Base-by-base conservation (phyloP, 2,797 vertebrate genomes). In the Acropternis orthonyx region DNA sequence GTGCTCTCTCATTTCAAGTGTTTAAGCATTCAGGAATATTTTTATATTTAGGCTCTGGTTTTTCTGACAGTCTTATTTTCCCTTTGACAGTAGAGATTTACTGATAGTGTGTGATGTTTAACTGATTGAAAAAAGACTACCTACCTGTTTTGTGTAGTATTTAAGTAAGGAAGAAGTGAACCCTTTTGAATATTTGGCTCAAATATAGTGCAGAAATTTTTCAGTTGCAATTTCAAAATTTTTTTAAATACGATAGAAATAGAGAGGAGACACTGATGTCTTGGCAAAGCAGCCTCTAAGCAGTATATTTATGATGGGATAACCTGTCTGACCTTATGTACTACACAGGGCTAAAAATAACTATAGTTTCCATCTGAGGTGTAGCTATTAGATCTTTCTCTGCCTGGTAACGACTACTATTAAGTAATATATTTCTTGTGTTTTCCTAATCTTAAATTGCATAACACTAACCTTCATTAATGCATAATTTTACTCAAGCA, bases 401-500 rank as follows among this genome's bases (percentile, higher is more conserved):
- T 90, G 32, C 27, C 44, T 77, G 4, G 9, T 91, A 85, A 48
- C 30, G 69, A 56, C 43, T 75, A 21, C 75, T 90, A 77, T 75
- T 88, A 96, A 49, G 43, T 36, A 19, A 67, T 46, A 32, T 21
- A 55, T 92, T 95, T 93, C 54, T 61, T 67, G 6, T 89, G n/a
- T 89, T 79, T 85, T 85, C 76, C 89, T 89, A 95, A 91, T 77
- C 43, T 94, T 85, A 75, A 95, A 67, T 52, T 87, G 77, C 24
- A 39, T 72, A 87, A 56, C 5, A 34, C 34, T 83, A 56, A 85
- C 87, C 83, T 96, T 96, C 67, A 93, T 44, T 89, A 75, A 55
- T 83, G 46, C 85, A 80, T 19, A 90, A 72, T 94, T 92, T 82
- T 94, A 56, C 90, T 93, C 39, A 93, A 95, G 68, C 61, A 93